These are phyloP conservation scores for Progne subis DNA, from an alignment of 2,113 vertebrate species.

Conservation along the genomic window DNA sequence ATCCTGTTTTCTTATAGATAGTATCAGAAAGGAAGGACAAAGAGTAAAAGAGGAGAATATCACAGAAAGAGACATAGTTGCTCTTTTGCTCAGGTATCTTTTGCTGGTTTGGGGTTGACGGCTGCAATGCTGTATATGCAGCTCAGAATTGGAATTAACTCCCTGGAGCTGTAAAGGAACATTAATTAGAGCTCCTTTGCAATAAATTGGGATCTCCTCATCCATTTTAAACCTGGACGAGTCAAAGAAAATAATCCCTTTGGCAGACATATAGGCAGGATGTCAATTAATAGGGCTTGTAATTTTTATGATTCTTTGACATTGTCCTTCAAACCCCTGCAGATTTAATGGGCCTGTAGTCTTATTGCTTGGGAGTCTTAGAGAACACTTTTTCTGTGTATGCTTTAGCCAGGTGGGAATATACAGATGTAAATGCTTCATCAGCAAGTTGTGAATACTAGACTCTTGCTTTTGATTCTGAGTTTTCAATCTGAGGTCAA, in stretches of 20 bases:
- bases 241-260: constrained; percentile 16
- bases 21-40: background rate
- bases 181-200: constrained; percentile 20
- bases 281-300: constrained; percentile 26
- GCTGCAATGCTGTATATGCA: background rate
- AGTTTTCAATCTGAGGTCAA: background rate
- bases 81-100: background rate
- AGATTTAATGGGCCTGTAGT: background rate
- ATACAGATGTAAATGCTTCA: background rate
- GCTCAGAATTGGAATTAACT: background rate
- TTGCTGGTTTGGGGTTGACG: background rate
- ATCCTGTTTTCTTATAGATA: constrained; percentile 1
- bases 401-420: background rate
- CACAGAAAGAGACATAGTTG: background rate
- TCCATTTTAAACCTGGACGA: constrained; percentile 10
- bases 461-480: background rate
- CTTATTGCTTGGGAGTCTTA: background rate
- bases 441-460: background rate
- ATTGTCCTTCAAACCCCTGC: constrained; percentile 20
- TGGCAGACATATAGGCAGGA: background rate
- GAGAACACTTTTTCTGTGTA: background rate
- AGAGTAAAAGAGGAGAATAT: background rate
- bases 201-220: constrained; percentile 21
- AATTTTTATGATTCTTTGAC: constrained; percentile 26
- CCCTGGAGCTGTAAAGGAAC: background rate